Percentiles rank a stretch among this genome's conserved stretches.
phyloP scores from a whole-genome alignment of 1,140 invertebrate genomes.

The Zelostemma sp. region DNA sequence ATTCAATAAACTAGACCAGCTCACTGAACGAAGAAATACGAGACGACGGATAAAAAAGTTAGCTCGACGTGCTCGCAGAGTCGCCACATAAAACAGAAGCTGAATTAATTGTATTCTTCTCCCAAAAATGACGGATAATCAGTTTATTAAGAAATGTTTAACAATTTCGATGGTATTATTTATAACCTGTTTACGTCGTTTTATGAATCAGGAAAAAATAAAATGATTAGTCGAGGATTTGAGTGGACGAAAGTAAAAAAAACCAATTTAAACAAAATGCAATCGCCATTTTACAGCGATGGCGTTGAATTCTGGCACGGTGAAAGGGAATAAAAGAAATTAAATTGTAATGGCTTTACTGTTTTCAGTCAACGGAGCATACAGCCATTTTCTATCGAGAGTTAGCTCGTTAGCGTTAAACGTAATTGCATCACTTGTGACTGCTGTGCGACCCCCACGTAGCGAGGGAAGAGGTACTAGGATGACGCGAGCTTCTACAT shows the following conservation, averaged over 20 bases:
- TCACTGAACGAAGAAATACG: neutral
- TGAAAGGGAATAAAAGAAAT: slow-evolving; percentile 35
- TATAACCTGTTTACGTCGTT: too few relatives aligned
- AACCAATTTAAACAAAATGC: slow-evolving; percentile 16
- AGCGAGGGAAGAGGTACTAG: slow-evolving; percentile 20
- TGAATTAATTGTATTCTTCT: too few relatives aligned
- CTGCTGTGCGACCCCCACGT: slow-evolving; percentile 51
- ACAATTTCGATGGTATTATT: too few relatives aligned
- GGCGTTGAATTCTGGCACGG: slow-evolving; percentile 5
- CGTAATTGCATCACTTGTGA: slow-evolving; percentile 69
- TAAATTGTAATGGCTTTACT: slow-evolving; percentile 64
- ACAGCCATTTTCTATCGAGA: slow-evolving; percentile 69
- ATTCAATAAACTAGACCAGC: neutral
- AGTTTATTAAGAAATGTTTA: too few relatives aligned
- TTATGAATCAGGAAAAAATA: too few relatives aligned
- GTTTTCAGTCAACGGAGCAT: slow-evolving; percentile 67
- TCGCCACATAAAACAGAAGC: neutral
- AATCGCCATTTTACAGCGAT: slow-evolving; percentile 5
- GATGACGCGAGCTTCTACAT: slow-evolving; percentile 40
- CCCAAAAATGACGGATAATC: too few relatives aligned
- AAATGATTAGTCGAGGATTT: too few relatives aligned
- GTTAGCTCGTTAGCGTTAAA: slow-evolving; percentile 69
- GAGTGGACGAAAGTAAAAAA: neutral
- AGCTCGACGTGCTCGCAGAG: neutral
- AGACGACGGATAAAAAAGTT: neutral